Percentiles rank a stretch among this genome's conserved stretches.
Evolutionary conservation across 2,797 vertebrate genomes (phyloP).

Genomic region (Cottoperca gobio): DNA sequence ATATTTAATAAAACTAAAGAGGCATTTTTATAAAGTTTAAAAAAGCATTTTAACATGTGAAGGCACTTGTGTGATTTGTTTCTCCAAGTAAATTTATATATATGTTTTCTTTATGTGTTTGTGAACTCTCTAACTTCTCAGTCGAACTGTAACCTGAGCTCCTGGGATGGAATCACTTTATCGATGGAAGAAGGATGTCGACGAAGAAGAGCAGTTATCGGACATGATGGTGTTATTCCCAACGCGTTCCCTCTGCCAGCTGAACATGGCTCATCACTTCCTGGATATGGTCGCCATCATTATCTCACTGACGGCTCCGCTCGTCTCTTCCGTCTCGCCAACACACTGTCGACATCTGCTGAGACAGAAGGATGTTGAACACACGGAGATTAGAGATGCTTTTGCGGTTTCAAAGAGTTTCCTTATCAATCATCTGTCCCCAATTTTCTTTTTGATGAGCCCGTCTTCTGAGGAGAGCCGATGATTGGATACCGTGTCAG

Average conservation of each 20-base stretch:
- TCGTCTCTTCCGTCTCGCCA: neutral
- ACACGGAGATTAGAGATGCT: constrained; percentile 8
- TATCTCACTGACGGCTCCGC: neutral
- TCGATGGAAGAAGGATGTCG: too few relatives aligned
- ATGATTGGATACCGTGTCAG: neutral
- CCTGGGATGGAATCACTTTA: too few relatives aligned
- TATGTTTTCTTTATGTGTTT: too few relatives aligned
- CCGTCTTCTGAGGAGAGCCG: neutral
- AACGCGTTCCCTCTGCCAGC: constrained; percentile 38
- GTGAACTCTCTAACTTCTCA: too few relatives aligned
- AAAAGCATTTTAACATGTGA: too few relatives aligned
- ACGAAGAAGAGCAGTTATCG: too few relatives aligned
- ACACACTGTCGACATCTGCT: constrained; percentile 24
- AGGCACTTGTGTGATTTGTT: too few relatives aligned
- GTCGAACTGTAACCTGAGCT: neutral
- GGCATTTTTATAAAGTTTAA: too few relatives aligned
- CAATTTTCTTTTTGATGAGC: neutral
- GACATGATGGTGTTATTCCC: constrained; percentile 11
- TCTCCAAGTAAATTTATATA: too few relatives aligned
- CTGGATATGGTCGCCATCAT: constrained; percentile 38
- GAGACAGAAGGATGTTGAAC: constrained; percentile 1
- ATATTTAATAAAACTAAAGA: too few relatives aligned
- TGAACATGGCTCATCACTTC: constrained; percentile 42
- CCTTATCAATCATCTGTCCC: neutral
- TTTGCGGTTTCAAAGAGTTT: constrained; percentile 5